Base-by-base conservation (phyloP, 2,797 vertebrate species). In the Betta splendens region DNA sequence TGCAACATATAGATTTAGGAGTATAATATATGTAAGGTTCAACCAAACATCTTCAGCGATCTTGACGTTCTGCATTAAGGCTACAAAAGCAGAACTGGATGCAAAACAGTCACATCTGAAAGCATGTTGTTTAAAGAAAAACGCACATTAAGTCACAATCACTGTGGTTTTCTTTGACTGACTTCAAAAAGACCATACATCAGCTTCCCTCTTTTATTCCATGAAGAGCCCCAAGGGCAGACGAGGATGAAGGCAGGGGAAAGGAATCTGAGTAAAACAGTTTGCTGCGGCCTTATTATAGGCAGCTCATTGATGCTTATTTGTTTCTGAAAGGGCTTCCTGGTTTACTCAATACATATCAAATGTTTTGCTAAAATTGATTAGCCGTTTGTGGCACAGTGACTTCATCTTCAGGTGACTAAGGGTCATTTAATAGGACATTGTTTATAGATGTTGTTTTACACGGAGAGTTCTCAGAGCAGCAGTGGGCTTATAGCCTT, bases 151-250 rank as follows among this genome's bases (percentile, higher is more conserved):
- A 64, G 65, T 56, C 65, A 52, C 75, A 61, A 79, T 86, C 67
- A 80, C 37, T 77, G 77, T 43, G 64, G 77, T 79, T 85, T 76
- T 62, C 74, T 85, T 80, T 80, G 65, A 81, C 47, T 78, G 28
- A 35, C 85, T 79, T 90, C 81, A 89, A 88, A 87, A 82, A 44
- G 48, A 39, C 53, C 75, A 54, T 57, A 68, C 85, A 80, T 87
- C 71, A 75, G 69, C 45, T 73, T 59, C 60, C 28, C 51, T 68
- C 78, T 75, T 83, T 80, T 76, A 77, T 82, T 80, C 61, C 37
- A 33, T 15, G 16, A 18, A 58, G 48, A 9, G 44, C 40, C 85
- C 71, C 5, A 2, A 42, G 72, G 85, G 76, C 75, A 64, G 58
- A 69, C n/a, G 3, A 48, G 50, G 77, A 77, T 64, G 72, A 64